Evolutionary conservation across 2,888 invertebrate species (phyloP).

Genomic region (Cistogaster globosa): DNA sequence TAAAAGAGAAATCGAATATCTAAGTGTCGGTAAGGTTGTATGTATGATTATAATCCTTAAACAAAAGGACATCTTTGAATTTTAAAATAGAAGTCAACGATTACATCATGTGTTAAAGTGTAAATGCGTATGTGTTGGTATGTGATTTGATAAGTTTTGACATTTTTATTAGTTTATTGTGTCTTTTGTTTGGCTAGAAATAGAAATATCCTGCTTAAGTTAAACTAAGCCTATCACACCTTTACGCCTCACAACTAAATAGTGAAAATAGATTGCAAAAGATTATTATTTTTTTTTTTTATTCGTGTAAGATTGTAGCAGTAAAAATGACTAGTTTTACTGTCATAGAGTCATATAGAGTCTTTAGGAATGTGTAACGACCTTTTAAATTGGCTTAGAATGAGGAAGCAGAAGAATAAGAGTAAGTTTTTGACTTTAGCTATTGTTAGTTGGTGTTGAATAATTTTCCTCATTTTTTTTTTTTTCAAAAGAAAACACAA

Average conservation of each 20-base stretch:
- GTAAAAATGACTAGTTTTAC: conserved; percentile 44
- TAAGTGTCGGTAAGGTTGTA: conserved; percentile 18
- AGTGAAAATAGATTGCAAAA: conserved; percentile 38
- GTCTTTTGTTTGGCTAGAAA: conserved; percentile 39
- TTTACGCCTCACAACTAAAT: conserved; percentile 67
- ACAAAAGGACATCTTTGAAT: conserved; percentile 65
- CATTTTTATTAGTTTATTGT: conserved; percentile 81
- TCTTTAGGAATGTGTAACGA: conserved; percentile 74
- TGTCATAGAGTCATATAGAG: conserved; percentile 40
- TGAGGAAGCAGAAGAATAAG: conserved; percentile 49
- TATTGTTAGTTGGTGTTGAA: conserved; percentile 42
- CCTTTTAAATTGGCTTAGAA: conserved; percentile 78
- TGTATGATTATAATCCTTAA: conserved; percentile 51
- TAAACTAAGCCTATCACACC: conserved; percentile 76
- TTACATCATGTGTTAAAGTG: conserved; percentile 59
- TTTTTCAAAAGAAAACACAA: conserved; percentile 24
- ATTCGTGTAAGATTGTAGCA: not conserved
- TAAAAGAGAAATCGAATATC: not conserved
- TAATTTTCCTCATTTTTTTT: conserved; percentile 38
- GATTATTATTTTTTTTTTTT: not conserved
- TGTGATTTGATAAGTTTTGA: conserved; percentile 76
- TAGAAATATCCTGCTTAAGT: conserved; percentile 73
- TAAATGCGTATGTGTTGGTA: not conserved
- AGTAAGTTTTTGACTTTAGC: conserved; percentile 74
- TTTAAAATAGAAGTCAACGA: conserved; percentile 71